Conservation (phyloP, 2,888 invertebrate genomes). For the Meteorus cinctellus region DNA sequence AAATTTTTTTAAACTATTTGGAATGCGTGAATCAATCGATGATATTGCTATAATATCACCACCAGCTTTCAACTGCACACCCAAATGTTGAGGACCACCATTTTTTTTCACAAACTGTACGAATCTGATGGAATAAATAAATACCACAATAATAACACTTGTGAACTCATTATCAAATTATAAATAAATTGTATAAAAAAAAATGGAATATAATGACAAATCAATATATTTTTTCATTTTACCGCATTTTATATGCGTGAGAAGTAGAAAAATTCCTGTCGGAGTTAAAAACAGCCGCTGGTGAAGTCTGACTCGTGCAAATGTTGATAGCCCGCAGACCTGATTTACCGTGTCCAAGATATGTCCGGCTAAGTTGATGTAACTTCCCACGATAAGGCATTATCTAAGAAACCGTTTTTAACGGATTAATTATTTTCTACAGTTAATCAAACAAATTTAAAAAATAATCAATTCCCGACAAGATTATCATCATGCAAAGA, state of each 20-base stretch:
- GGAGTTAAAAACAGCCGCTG: constrained; percentile 51
- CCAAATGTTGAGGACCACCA: constrained; percentile 79
- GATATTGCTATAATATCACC: constrained; percentile 81
- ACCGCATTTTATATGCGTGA: constrained; percentile 65
- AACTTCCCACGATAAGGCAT: constrained; percentile 64
- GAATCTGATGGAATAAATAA: constrained; percentile 73
- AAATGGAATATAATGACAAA: not conserved
- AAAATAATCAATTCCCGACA: not conserved
- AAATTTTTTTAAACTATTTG: constrained; percentile 76
- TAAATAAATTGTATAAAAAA: constrained; percentile 5
- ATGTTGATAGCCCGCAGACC: constrained; percentile 34
- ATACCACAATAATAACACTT: not conserved
- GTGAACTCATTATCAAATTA: not conserved
- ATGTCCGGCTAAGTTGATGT: constrained; percentile 57
- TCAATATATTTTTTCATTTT: not conserved
- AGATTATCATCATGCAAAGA: not conserved
- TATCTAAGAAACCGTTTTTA: not conserved
- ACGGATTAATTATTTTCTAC: not conserved
- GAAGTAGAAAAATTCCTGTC: constrained; percentile 62
- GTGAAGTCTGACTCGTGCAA: constrained; percentile 47
- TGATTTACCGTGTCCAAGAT: constrained; percentile 51
- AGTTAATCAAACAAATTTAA: not conserved
- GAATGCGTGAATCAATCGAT: constrained; percentile 76
- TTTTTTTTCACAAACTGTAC: constrained; percentile 80
- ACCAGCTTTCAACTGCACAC: constrained; percentile 79